Evolutionary conservation across 1,140 invertebrate genomes (phyloP).

Genomic region (Drosophila subobscura): DNA sequence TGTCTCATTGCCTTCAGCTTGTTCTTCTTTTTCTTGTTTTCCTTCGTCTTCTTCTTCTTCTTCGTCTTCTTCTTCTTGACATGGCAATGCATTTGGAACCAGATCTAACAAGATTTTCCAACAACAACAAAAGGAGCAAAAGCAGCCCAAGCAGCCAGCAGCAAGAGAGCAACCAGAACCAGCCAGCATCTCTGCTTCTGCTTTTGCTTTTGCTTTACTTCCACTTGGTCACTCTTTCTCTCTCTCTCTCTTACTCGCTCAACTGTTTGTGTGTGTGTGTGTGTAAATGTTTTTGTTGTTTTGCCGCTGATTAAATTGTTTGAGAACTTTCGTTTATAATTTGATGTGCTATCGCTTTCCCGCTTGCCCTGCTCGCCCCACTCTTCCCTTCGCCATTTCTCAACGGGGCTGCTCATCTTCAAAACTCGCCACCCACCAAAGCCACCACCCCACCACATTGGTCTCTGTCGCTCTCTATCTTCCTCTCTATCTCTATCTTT

Average conservation of each 20-base stretch:
- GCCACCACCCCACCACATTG: slow-evolving; percentile 9
- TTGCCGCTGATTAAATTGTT: slow-evolving; percentile 72
- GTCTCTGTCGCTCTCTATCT: slow-evolving; percentile 5
- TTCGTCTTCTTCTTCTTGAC: slow-evolving; percentile 10
- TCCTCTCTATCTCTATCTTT: slow-evolving; percentile 32
- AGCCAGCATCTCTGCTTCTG: slow-evolving; percentile 38
- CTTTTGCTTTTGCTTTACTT: slow-evolving; percentile 1
- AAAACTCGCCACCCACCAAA: slow-evolving; percentile 28
- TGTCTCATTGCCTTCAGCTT: slow-evolving; percentile 45
- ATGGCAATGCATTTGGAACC: slow-evolving; percentile 60
- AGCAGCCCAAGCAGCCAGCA: too few relatives aligned
- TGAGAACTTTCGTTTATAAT: slow-evolving; percentile 75
- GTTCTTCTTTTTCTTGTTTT: slow-evolving; percentile 35
- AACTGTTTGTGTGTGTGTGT: slow-evolving; percentile 19
- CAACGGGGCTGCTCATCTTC: background rate
- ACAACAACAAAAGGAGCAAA: slow-evolving; percentile 13
- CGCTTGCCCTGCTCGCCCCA: background rate
- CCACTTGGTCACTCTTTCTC: background rate
- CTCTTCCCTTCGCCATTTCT: background rate
- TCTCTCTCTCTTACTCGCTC: background rate
- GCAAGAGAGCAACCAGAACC: slow-evolving; percentile 10
- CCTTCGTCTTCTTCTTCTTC: slow-evolving; percentile 22
- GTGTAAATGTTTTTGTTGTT: slow-evolving; percentile 59
- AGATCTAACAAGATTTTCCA: slow-evolving; percentile 70
- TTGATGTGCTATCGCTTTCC: slow-evolving; percentile 54